Conservation (phyloP, 2,888 invertebrate species). For the Lepidonotus clava region DNA sequence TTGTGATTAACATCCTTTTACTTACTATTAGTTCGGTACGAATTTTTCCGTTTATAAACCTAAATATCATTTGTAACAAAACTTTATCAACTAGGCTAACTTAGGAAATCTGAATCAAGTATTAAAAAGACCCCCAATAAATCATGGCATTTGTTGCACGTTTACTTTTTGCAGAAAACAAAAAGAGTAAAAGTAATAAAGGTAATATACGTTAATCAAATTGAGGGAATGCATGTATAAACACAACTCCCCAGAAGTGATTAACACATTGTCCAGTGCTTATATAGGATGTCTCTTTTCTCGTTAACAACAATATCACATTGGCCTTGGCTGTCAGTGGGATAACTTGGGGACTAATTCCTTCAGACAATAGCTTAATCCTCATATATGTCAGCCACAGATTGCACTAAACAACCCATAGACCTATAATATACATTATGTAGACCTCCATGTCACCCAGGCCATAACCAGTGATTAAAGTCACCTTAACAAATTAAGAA, state of each 20-base stretch:
- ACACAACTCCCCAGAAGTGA: neutral
- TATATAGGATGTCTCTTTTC: neutral
- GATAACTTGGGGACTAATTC: neutral
- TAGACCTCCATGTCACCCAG: neutral
- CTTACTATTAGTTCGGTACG: no score
- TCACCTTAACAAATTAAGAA: no score
- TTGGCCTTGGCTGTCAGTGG: neutral
- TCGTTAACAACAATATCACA: neutral
- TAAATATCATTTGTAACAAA: no score
- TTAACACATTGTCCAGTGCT: conserved; percentile 26
- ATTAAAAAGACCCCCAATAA: no score
- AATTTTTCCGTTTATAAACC: no score
- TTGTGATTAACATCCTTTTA: no score
- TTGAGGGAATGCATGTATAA: neutral
- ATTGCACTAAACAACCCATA: neutral
- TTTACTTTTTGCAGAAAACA: conserved; percentile 42
- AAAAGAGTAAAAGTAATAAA: conserved; percentile 43
- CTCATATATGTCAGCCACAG: neutral
- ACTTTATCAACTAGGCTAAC: no score
- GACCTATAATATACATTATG: no score
- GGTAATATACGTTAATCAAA: conserved; percentile 8
- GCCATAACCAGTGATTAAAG: neutral
- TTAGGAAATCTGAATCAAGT: no score
- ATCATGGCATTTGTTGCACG: conserved; percentile 4
- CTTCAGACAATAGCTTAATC: neutral